These are phyloP conservation scores for Acropora tenuis DNA, from an alignment of 64 coral and sea anemone genomes.

Conservation along the genomic window DNA sequence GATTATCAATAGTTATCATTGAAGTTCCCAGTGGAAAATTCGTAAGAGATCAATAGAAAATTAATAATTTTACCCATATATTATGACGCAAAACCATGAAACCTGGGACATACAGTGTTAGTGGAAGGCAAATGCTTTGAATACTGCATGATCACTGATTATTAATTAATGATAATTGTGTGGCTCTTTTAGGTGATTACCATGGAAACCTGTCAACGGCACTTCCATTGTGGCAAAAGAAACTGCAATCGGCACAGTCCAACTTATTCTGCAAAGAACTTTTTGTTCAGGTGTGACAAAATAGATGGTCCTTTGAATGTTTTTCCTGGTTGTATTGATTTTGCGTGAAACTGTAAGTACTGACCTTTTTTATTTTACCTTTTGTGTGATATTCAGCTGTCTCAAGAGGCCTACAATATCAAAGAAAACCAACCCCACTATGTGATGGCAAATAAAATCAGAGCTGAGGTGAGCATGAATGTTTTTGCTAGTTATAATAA, in stretches of 20 bases:
- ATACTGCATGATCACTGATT: no score
- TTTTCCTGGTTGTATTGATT: no score
- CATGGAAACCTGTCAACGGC: background rate
- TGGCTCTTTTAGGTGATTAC: background rate
- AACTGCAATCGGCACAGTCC: slow-evolving; percentile 78
- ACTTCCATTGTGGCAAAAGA: slow-evolving; percentile 71
- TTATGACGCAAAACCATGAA: no score
- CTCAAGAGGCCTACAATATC: slow-evolving; percentile 85
- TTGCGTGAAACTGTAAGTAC: background rate
- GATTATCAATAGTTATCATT: no score
- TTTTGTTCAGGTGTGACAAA: slow-evolving; percentile 69
- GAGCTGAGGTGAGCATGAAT: slow-evolving; percentile 55
- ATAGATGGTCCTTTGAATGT: background rate
- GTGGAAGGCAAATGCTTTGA: no score
- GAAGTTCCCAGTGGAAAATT: no score
- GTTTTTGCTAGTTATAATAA: no score
- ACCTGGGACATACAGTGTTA: no score
- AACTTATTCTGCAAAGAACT: slow-evolving; percentile 99
- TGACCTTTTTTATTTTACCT: background rate
- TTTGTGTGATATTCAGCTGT: slow-evolving; percentile 29
- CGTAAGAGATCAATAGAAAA: no score
- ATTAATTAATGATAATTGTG: background rate
- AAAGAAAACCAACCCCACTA: slow-evolving; percentile 58
- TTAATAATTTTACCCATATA: no score
- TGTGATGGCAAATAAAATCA: slow-evolving; percentile 91